Evolutionary conservation across 2,888 invertebrate species (phyloP).

Genomic region (Cacoxenus indagator): DNA sequence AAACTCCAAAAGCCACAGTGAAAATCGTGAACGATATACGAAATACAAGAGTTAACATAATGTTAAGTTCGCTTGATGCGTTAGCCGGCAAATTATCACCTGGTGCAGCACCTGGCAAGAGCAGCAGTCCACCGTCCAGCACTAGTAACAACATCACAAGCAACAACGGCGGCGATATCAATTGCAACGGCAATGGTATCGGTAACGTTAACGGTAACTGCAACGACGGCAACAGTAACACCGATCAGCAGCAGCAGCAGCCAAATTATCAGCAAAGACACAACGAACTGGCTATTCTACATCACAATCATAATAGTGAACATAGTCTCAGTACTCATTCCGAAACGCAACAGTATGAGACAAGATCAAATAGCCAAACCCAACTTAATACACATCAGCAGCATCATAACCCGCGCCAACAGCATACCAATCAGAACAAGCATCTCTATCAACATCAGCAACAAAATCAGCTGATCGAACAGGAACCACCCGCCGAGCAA

Average conservation of each 20-base stretch:
- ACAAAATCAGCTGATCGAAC: conserved; percentile 29
- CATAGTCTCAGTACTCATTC: not conserved
- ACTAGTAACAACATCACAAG: conserved; percentile 38
- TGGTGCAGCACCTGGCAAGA: conserved; percentile 72
- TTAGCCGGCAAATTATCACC: conserved; percentile 92
- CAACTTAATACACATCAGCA: conserved; percentile 46
- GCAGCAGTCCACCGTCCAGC: conserved; percentile 36
- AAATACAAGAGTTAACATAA: conserved; percentile 70
- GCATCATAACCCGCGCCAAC: conserved; percentile 55
- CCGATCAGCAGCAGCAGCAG: not conserved
- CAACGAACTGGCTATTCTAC: not conserved
- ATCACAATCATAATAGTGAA: not conserved
- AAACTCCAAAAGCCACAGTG: not conserved
- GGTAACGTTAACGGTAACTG: not conserved
- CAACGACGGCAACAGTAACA: conserved; percentile 13
- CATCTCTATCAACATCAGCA: conserved; percentile 26
- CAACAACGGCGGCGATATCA: not conserved
- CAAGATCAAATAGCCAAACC: too few relatives aligned
- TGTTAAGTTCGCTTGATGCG: conserved; percentile 90
- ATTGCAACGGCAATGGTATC: not conserved
- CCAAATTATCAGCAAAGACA: not conserved
- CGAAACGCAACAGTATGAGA: too few relatives aligned
- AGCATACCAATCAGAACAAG: conserved; percentile 37
- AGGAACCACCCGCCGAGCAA: conserved; percentile 28
- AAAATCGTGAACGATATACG: conserved; percentile 12